Conservation (phyloP, 1,140 invertebrate species). For the Arion vulgaris region DNA sequence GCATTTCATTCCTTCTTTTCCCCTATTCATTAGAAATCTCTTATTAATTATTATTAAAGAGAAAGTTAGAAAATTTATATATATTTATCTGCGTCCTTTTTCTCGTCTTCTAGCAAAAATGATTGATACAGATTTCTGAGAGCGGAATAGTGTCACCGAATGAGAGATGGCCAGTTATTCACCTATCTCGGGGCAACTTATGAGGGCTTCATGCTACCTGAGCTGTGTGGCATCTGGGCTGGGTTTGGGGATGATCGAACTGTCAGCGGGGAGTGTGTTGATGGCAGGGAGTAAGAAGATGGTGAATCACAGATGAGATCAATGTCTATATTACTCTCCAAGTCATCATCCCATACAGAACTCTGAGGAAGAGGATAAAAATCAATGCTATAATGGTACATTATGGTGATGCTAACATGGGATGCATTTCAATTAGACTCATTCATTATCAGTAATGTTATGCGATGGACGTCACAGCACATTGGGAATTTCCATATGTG, state of each 20-base stretch:
- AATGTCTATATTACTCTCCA: conserved; percentile 44
- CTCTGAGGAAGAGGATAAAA: conserved; percentile 41
- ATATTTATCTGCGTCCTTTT: too few relatives aligned
- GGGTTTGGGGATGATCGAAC: conserved; percentile 7
- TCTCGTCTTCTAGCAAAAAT: too few relatives aligned
- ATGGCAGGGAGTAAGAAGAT: background rate
- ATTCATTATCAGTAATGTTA: background rate
- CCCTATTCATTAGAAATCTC: too few relatives aligned
- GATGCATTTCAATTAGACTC: background rate
- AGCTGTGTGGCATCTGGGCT: background rate
- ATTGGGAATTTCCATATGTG: too few relatives aligned
- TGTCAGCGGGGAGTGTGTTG: conserved; percentile 10
- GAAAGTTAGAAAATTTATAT: too few relatives aligned
- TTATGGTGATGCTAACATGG: background rate
- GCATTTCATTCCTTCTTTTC: too few relatives aligned
- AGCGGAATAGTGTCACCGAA: background rate
- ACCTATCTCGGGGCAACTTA: conserved; percentile 6
- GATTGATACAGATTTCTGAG: too few relatives aligned
- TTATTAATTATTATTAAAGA: too few relatives aligned
- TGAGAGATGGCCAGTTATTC: background rate
- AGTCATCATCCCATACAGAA: conserved; percentile 59
- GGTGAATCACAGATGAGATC: conserved; percentile 37
- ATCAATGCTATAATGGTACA: background rate
- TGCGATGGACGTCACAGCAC: too few relatives aligned
- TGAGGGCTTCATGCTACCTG: conserved; percentile 8